Base-by-base conservation (phyloP, 1,140 invertebrate species). In the Hetaerina americana region DNA sequence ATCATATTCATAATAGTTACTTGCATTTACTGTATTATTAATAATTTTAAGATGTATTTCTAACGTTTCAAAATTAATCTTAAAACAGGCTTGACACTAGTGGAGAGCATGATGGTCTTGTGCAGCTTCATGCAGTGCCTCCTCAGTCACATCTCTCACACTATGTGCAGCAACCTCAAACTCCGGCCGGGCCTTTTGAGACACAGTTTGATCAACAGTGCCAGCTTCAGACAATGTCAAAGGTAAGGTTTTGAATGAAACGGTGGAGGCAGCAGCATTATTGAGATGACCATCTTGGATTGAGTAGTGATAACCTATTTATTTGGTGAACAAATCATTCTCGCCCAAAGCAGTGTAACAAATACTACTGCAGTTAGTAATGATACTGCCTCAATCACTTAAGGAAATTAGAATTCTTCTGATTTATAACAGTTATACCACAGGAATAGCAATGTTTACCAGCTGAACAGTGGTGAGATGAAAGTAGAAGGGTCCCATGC, bases 151-250 rank as follows among this genome's bases (percentile, higher is more conserved):
- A 74, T 8, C 74, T 74, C 28, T 66, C 72, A 57, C 74, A 76
- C 8, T 75, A 78, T 22, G 40, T 70, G 40, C 73, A 73, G 31
- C 66, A 72, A 26, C 75, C 74, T 26, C 74, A 75, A 26, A 79
- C 80, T n/a, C 73, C 73, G 26, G 71, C 74, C 28, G 78, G 78
- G 27, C 80, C 79, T 68, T 80, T 81, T 67, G 80, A 76, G 31
- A 70, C 28, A 57, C 74, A 74, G 25, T 73, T 72, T 40, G 73
- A 70, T 66, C 70, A 70, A 26, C 66, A 75, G 10, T 57, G 40
- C 22, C 40, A 57, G 40, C 2, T 57, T 12, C 40, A 57, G 22
- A 5, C 40, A 57, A 2, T 57, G 40, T 12, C 22, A 18, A 57
- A 57, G 40, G 40, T 57, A 57, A 18, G 40, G 22, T 12, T 18